A percentile compares a stretch with the other conserved stretches of the same genome.
These are phyloP conservation scores for Bellardia bayeri DNA, from an alignment of 2,888 invertebrate species.

Conservation along the genomic window DNA sequence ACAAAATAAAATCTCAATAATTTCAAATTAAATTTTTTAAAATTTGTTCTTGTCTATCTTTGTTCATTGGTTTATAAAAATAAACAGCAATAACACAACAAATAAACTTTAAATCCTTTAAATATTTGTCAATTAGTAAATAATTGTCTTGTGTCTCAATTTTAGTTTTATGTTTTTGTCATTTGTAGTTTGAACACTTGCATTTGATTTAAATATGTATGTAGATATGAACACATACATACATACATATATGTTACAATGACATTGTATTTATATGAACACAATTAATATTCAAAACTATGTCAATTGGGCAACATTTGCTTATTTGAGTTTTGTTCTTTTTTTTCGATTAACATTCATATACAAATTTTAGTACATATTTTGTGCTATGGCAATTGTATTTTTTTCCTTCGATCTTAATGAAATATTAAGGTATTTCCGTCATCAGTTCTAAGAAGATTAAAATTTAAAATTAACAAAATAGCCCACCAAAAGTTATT, in stretches of 20 bases:
- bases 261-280: constrained; percentile 56
- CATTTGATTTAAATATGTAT: constrained; percentile 27
- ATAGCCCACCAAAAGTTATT: constrained; percentile 33
- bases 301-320: constrained; percentile 63
- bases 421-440: constrained; percentile 68
- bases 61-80: neutral
- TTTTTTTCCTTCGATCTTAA: constrained; percentile 26
- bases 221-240: constrained; percentile 4
- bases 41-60: neutral
- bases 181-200: constrained; percentile 46
- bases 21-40: neutral
- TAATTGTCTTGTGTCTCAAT: constrained; percentile 56
- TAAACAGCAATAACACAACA: neutral
- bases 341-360: neutral
- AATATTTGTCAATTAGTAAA: constrained; percentile 67
- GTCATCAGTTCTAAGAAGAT: constrained; percentile 58
- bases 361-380: neutral
- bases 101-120: constrained; percentile 29
- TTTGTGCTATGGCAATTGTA: neutral
- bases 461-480: constrained; percentile 8
- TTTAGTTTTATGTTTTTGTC: constrained; percentile 30
- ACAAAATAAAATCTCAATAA: neutral
- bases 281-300: constrained; percentile 54
- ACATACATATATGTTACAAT: constrained; percentile 26
- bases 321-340: constrained; percentile 7